These are phyloP conservation scores for Sussaba pulchella DNA, from an alignment of 2,888 invertebrate genomes.

Conservation along the genomic window DNA sequence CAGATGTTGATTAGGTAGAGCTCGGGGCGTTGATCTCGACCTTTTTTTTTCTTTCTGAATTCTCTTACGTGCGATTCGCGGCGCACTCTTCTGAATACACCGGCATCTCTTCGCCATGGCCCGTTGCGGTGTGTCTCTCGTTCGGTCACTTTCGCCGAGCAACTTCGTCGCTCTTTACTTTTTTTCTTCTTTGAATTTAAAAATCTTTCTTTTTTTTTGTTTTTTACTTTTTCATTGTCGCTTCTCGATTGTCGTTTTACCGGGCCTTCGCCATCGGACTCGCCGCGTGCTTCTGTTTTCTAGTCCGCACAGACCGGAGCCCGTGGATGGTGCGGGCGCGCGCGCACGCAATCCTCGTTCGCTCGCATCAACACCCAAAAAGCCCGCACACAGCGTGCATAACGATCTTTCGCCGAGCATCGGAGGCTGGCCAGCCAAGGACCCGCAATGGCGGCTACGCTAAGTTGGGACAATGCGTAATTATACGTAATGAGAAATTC, in stretches of 20 bases:
- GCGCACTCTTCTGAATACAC: slow-evolving; percentile 55
- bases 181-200: no score
- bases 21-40: slow-evolving; percentile 72
- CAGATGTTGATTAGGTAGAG: slow-evolving; percentile 81
- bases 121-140: slow-evolving; percentile 27
- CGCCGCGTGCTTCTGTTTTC: slow-evolving; percentile 80
- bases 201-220: no score
- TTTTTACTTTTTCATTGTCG: slow-evolving; percentile 49
- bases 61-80: slow-evolving; percentile 55
- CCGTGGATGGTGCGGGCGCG: slow-evolving; percentile 52
- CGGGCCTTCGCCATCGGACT: slow-evolving; percentile 72
- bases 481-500: no score
- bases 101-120: slow-evolving; percentile 22
- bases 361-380: slow-evolving; percentile 62
- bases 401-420: no score
- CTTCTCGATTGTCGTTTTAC: slow-evolving; percentile 64
- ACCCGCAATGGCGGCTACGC: no score
- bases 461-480: no score
- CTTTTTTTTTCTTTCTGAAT: slow-evolving; percentile 62
- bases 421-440: no score
- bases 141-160: slow-evolving; percentile 15
- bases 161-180: background rate
- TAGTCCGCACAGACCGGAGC: slow-evolving; percentile 67
- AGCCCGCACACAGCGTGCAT: slow-evolving; percentile 36
- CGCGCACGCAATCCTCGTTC: slow-evolving; percentile 79